These are phyloP conservation scores for Sceliomorpha sp. DNA, from an alignment of 2,888 invertebrate species.

Conservation along the genomic window DNA sequence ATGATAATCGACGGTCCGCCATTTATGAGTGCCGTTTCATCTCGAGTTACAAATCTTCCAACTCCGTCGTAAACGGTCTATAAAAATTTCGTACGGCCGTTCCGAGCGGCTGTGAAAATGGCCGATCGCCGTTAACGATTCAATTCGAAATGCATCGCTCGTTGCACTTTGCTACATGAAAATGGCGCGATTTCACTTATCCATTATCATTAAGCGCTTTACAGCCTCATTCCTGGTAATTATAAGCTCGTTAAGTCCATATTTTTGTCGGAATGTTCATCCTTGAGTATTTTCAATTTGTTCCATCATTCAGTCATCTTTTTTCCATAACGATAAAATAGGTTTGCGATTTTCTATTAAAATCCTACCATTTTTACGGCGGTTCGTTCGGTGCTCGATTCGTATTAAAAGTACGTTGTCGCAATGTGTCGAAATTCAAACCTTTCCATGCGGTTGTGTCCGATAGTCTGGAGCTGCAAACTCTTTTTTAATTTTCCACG, in stretches of 20 bases:
- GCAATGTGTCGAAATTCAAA: slow-evolving; percentile 28
- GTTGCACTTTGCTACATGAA: background rate
- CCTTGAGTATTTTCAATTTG: background rate
- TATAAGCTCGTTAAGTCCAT: slow-evolving; percentile 5
- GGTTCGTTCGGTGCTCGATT: slow-evolving; percentile 31
- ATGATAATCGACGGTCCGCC: slow-evolving; percentile 47
- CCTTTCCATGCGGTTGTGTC: too few relatives aligned
- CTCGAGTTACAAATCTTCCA: slow-evolving; percentile 67
- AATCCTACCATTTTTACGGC: slow-evolving; percentile 30
- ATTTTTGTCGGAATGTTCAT: background rate
- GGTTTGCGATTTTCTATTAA: slow-evolving; percentile 4
- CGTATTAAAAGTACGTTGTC: slow-evolving; percentile 49
- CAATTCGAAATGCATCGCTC: slow-evolving; percentile 17
- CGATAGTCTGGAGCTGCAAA: slow-evolving; percentile 60
- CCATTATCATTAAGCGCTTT: slow-evolving; percentile 20
- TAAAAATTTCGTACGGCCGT: slow-evolving; percentile 69
- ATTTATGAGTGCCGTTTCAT: slow-evolving; percentile 48
- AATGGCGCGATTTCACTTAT: slow-evolving; percentile 22
- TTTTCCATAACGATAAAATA: too few relatives aligned
- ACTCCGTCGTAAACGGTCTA: slow-evolving; percentile 69
- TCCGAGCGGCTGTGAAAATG: slow-evolving; percentile 62
- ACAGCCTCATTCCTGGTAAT: slow-evolving; percentile 19
- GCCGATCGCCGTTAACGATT: slow-evolving; percentile 26
- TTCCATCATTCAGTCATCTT: background rate
- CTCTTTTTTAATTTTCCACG: slow-evolving; percentile 73